Percentiles rank a stretch among this genome's conserved stretches.
phyloP scores from a whole-genome alignment of 1,140 invertebrate species.

The Streblospio benedicti region DNA sequence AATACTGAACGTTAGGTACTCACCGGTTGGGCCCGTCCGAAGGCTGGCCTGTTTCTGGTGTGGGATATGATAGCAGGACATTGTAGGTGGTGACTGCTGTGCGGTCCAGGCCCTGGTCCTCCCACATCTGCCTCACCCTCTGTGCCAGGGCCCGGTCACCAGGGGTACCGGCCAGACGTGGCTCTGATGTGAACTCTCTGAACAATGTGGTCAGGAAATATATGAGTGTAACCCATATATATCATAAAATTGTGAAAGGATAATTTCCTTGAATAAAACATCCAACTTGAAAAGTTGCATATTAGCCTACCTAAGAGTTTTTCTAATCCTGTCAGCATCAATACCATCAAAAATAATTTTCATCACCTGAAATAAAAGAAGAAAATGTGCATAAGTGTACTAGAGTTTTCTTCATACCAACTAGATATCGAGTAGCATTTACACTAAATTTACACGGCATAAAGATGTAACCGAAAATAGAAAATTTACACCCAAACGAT shows the following conservation, averaged over 20 bases:
- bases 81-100: constrained; percentile 33
- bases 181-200: constrained; percentile 30
- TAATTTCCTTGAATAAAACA: not conserved
- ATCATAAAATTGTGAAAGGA: not conserved
- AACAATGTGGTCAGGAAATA: not conserved
- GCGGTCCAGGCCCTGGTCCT: constrained; percentile 27
- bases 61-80: constrained; percentile 39
- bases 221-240: not conserved
- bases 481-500: too few species aligned
- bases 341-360: constrained; percentile 17
- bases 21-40: too few species aligned
- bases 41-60: too few species aligned
- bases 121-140: constrained; percentile 28
- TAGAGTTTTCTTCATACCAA: too few species aligned
- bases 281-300: not conserved
- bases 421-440: too few species aligned
- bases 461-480: too few species aligned
- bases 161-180: constrained; percentile 36
- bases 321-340: constrained; percentile 22
- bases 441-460: too few species aligned
- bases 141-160: constrained; percentile 28
- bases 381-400: too few species aligned
- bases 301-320: constrained; percentile 24
- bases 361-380: too few species aligned
- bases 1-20: too few species aligned